Evolutionary conservation across 2,113 vertebrate genomes (phyloP), one percentile per base, ranked within the genome.

Genomic region (Cyanoderma ruficeps): DNA sequence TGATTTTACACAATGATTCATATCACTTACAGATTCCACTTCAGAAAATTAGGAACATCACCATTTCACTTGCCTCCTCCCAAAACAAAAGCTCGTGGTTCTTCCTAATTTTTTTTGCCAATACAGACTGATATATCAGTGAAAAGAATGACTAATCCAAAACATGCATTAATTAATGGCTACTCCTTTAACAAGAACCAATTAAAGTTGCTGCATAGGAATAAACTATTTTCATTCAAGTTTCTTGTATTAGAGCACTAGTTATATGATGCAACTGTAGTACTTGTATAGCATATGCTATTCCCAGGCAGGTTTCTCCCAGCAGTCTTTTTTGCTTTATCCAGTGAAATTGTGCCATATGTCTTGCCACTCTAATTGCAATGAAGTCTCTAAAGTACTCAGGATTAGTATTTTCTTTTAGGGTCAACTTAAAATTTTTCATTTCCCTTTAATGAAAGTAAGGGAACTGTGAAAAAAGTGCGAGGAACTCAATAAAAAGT

Each of bases 201-300:
- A 4, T 37, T 52, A 72, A 82, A 57, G 28, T 15, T 74, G 60
- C 18, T 46, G 33, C 46, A 80, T 4, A 41, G 21, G 30, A 80
- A 64, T 61, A 42, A 76, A 90, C 19, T 7, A 13, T 28, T 87
- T 52, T 63, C 21, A 84, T 87, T 56, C 68, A 42, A 63, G 27
- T 18, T 65, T 49, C 30, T 44, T 63, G 15, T 52, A 25, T 53
- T 22, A 72, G 20, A 89, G n/a, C 30, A 76, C 37, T 28, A 75
- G 35, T 57, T 82, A 42, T 16, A 79, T 9, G 15, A 46, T 0
- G 1, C 15, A 56, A 82, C 5, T 47, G 7, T 24, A 80, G 42
- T 6, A 67, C 18, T 70, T 4, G 0, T 15, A 42, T 0, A 35
- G 57, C 0, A 0, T 8, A 21, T 14, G 33, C 7, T 7, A 7